Conservation (phyloP, 1,140 invertebrate genomes). For the honey bee (Apis mellifera) region DNA sequence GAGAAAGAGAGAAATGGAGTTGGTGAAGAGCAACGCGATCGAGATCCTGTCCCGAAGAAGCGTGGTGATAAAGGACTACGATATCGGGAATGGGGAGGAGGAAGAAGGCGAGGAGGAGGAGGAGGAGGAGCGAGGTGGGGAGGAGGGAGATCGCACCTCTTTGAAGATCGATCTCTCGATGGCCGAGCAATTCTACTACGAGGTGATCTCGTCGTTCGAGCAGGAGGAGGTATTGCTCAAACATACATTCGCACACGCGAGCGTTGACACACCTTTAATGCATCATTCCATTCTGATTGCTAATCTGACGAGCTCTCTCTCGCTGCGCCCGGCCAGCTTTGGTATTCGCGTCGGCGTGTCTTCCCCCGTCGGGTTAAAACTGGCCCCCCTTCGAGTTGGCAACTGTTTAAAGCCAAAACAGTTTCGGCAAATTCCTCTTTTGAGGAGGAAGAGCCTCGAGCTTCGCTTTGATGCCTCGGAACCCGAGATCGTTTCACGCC, state of each 20-base stretch:
- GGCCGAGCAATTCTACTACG: slow-evolving; percentile 80
- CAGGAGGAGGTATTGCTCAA: slow-evolving; percentile 74
- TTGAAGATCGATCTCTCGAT: slow-evolving; percentile 78
- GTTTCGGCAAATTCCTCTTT: slow-evolving; percentile 11
- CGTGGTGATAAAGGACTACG: slow-evolving; percentile 76
- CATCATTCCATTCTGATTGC: slow-evolving; percentile 54
- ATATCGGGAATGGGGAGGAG: slow-evolving; percentile 65
- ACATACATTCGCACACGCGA: neutral
- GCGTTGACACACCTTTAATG: slow-evolving; percentile 59
- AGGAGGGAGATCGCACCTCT: slow-evolving; percentile 68
- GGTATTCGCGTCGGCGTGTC: neutral
- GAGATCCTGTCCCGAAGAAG: slow-evolving; percentile 77
- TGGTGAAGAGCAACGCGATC: slow-evolving; percentile 76
- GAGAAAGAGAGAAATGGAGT: slow-evolving; percentile 69
- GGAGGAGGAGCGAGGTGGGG: slow-evolving; percentile 39
- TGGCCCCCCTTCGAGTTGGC: neutral
- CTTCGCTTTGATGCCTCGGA: neutral
- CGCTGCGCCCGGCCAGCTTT: slow-evolving; percentile 7
- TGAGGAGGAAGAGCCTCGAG: neutral
- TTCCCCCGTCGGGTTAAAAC: neutral
- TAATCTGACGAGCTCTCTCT: slow-evolving; percentile 38
- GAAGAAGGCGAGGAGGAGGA: slow-evolving; percentile 68
- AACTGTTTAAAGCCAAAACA: slow-evolving; percentile 6
- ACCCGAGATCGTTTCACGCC: neutral
- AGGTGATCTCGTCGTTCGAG: slow-evolving; percentile 79